Evolutionary conservation across 2,113 vertebrate genomes (phyloP), one percentile per base, ranked within the genome.

Genomic region (Entomyzon cyanotis): DNA sequence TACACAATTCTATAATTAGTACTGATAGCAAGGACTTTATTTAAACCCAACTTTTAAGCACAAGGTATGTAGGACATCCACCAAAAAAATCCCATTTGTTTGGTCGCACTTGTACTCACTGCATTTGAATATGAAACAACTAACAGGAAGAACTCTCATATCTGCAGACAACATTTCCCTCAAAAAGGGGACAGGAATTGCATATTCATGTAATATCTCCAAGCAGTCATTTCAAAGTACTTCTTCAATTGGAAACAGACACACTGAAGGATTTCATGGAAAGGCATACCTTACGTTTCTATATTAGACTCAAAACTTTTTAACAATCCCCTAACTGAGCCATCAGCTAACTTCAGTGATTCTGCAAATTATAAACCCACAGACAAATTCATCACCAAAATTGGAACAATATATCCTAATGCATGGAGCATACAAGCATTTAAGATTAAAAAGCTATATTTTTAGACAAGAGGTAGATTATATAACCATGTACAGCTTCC

Each of bases 401-500:
- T 3, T 83, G 77, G 74, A 87, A 85, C 25, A 87, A 58, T 25
- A 50, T 25, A 70, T 49, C 78, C 76, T 88, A 86, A 95, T 77
- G 85, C 58, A 60, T 35, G 53, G 30, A 85, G 28, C 73, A 86
- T 59, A 71, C 79, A 94, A 95, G 88, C 71, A 77, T 70, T 96
- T 90, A 91, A 64, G 68, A 93, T 78, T 85, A 93, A 88, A 95
- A 95, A 88, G 68, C 41, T 92, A 0, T 85, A 86, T 82, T 95
- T 96, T 96, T 88, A 90, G 88, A 68, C 79, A 93, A 93, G 80
- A 95, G 81, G 47, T 83, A 94, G 81, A 92, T 97, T 96, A 96
- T 90, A 91, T 96, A 97, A 96, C 85, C 92, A 83, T 84, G 87
- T 93, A 95, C 85, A 77, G 85, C 92, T 92, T 93, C 94, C 79